Conservation (phyloP, 64 coral and sea anemone species). For the Actinia equina region DNA sequence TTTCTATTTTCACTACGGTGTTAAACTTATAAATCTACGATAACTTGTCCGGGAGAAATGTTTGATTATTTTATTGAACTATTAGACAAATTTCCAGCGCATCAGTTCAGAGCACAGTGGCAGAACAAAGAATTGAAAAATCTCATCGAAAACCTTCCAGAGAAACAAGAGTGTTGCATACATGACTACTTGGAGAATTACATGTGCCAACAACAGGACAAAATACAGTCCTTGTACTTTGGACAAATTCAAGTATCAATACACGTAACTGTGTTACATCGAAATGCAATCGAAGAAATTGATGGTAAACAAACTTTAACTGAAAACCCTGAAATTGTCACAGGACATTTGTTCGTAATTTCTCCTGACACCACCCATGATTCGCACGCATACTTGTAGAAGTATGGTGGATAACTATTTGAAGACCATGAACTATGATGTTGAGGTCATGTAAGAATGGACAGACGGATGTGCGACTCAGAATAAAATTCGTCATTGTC, state of each 20-base stretch:
- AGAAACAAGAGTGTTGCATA: conserved; percentile 10
- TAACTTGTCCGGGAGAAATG: too few species aligned
- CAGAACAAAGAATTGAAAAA: conserved; percentile 22
- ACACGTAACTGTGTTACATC: conserved; percentile 16
- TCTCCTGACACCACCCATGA: background rate
- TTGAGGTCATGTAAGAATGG: conserved; percentile 35
- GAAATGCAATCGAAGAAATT: background rate
- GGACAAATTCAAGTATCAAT: conserved; percentile 8
- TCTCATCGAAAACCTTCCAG: conserved; percentile 17
- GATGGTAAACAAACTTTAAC: background rate
- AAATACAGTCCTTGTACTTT: conserved; percentile 13
- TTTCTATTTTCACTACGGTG: too few species aligned
- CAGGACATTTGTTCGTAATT: conserved; percentile 30
- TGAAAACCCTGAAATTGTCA: background rate
- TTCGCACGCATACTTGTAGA: background rate
- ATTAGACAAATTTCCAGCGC: background rate
- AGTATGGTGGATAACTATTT: background rate
- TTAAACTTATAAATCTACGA: too few species aligned
- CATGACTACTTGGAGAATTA: conserved; percentile 49
- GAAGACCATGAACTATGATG: background rate
- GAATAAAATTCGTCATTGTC: conserved; percentile 23
- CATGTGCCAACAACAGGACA: background rate
- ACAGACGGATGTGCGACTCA: conserved; percentile 65
- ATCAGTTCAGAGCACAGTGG: conserved; percentile 45
- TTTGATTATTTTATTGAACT: conserved; percentile 39